A percentile compares a stretch with the other conserved stretches of the same genome.
phyloP scores from a whole-genome alignment of 2,888 invertebrate genomes.

The Nebria brevicollis region DNA sequence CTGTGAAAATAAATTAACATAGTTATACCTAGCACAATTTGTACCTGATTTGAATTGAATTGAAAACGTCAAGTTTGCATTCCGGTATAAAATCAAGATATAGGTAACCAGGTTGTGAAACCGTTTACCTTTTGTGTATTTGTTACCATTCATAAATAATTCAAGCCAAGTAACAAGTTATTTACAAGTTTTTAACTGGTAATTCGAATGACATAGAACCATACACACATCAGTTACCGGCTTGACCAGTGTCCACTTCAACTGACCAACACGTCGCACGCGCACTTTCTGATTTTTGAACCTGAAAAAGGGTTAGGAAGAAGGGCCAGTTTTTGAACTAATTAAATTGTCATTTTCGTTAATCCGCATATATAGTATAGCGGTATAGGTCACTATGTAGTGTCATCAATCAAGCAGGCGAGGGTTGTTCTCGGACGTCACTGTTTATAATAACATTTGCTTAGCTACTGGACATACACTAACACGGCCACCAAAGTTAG shows the following conservation, averaged over 20 bases:
- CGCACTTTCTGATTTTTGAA: neutral
- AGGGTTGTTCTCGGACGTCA: slow-evolving; percentile 25
- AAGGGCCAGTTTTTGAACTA: slow-evolving; percentile 25
- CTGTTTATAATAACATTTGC: slow-evolving; percentile 45
- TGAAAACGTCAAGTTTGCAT: neutral
- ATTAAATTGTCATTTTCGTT: slow-evolving; percentile 43
- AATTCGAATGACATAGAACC: slow-evolving; percentile 19
- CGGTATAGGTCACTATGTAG: slow-evolving; percentile 33
- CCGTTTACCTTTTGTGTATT: neutral
- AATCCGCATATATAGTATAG: slow-evolving; percentile 15
- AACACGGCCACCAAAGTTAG: neutral
- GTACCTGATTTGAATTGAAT: neutral
- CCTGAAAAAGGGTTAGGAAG: neutral
- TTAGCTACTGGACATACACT: slow-evolving; percentile 38
- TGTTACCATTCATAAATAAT: slow-evolving; percentile 17
- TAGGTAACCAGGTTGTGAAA: neutral
- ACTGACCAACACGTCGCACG: neutral
- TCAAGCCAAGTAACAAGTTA: slow-evolving; percentile 22
- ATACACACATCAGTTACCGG: slow-evolving; percentile 10
- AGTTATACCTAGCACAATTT: neutral
- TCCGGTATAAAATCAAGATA: neutral
- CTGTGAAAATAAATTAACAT: no score
- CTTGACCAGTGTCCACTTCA: neutral
- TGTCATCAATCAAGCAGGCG: slow-evolving; percentile 43
- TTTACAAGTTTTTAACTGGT: slow-evolving; percentile 28